Conservation (phyloP, 1,140 invertebrate species). For the Zaprionus taronus region DNA sequence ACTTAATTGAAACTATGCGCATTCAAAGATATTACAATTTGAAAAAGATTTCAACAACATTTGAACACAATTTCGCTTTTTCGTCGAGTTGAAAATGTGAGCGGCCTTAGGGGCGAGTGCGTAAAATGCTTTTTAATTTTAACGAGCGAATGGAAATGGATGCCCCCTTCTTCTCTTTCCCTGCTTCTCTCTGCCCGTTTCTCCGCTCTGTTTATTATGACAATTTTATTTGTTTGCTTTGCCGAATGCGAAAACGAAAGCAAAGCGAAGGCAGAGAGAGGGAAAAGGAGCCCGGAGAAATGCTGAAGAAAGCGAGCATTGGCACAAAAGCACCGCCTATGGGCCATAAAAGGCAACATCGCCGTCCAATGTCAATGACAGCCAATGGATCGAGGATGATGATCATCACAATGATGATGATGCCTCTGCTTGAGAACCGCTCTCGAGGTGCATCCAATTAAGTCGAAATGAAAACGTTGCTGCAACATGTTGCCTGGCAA, state of each 20-base stretch:
- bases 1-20: conserved; percentile 74
- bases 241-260: conserved; percentile 68
- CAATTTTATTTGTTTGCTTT: conserved; percentile 75
- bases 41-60: conserved; percentile 23
- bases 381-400: conserved; percentile 29
- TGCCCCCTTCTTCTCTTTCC: background rate
- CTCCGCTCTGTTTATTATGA: conserved; percentile 69
- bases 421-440: conserved; percentile 21
- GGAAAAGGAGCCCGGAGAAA: conserved; percentile 7
- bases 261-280: background rate
- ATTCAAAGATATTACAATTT: conserved; percentile 64
- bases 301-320: conserved; percentile 37
- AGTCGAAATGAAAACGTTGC: conserved; percentile 39
- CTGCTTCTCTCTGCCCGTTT: background rate
- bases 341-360: conserved; percentile 69
- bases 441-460: conserved; percentile 56
- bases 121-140: conserved; percentile 73
- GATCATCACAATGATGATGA: conserved; percentile 17
- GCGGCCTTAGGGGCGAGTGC: conserved; percentile 44
- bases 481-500: conserved; percentile 58
- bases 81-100: conserved; percentile 36
- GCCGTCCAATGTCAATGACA: conserved; percentile 74
- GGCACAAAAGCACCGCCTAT: conserved; percentile 59
- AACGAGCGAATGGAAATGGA: conserved; percentile 68
- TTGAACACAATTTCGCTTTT: conserved; percentile 37